Evolutionary conservation across 2,113 vertebrate genomes (phyloP), one percentile per base, ranked within the genome.

Genomic region (Cheilinus undulatus): DNA sequence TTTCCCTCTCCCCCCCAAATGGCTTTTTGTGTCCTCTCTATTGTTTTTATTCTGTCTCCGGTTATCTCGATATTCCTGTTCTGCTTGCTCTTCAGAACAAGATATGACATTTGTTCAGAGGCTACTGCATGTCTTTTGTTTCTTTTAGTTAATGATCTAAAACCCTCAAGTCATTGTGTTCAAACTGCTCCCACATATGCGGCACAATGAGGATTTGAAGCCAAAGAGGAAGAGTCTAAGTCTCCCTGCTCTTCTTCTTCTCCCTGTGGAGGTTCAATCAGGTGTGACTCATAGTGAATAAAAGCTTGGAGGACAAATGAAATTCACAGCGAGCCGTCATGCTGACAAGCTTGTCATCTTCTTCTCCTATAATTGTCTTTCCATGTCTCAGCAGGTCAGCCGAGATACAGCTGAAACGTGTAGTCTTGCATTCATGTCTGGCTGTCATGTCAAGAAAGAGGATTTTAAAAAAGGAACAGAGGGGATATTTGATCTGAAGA

Each of bases 331-430:
- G 67, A 84, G 78, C 73, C 30, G 58, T 85, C 86, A 75, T 20
- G 53, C 83, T 84, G 85, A 83, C 82, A 81, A 78, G 73, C 76
- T 77, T 81, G 83, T 80, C 86, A 86, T 78, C 78, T 86, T 74
- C 69, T 66, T 60, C 78, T 70, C 69, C 63, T 72, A 67, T 87
- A 91, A 88, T 86, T 89, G 80, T 89, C 84, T 87, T 76, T 68
- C 74, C 30, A 22, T 77, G 78, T 85, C 78, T 83, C 59, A 34
- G 82, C 65, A 69, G 82, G 80, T 83, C 88, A 84, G 82, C 36
- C 19, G 53, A 77, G 65, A 62, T 64, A 36, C 28, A 23, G 76
- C 77, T 67, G 76, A 74, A 73, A 67, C 70, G 46, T 64, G 66
- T 58, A 58, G 72, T 43, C 59, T 30, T 36, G 72, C 54, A 52